Percentiles rank a stretch among this genome's conserved stretches.
Conservation (phyloP, 2,113 vertebrate genomes). For the Hucho hucho region DNA sequence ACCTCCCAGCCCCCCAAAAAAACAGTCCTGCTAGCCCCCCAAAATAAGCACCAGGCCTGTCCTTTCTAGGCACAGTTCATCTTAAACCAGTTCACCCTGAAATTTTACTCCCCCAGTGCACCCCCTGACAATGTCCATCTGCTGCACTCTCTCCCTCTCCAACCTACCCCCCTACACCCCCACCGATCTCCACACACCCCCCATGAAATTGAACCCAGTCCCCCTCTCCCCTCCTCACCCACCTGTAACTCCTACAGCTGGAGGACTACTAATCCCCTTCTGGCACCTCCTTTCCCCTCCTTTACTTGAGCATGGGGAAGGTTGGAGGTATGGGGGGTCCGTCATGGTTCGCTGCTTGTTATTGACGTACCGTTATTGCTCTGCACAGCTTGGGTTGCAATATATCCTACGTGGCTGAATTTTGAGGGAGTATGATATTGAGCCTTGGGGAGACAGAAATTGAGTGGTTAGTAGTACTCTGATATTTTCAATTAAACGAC, state of each 20-base stretch:
- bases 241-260: constrained; percentile 55
- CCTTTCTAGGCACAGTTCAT: constrained; percentile 51
- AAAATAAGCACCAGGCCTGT: constrained; percentile 32
- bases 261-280: constrained; percentile 25
- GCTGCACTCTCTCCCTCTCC: constrained; percentile 14
- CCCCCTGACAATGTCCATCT: constrained; percentile 59
- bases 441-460: no score
- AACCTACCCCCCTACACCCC: constrained; percentile 31
- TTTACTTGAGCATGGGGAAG: not conserved
- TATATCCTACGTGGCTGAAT: no score
- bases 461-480: no score
- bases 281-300: constrained; percentile 28
- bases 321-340: not conserved
- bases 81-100: constrained; percentile 44
- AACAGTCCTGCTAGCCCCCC: no score
- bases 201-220: constrained; percentile 4
- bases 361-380: constrained; percentile 8
- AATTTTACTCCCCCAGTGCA: constrained; percentile 18
- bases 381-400: not conserved
- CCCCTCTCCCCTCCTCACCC: constrained; percentile 12
- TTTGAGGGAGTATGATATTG: no score
- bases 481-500: no score
- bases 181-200: not conserved
- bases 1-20: no score
- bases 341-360: constrained; percentile 16